phyloP scores from a whole-genome alignment of 2,797 vertebrate species.

The Hypotaenidia okinawae region DNA sequence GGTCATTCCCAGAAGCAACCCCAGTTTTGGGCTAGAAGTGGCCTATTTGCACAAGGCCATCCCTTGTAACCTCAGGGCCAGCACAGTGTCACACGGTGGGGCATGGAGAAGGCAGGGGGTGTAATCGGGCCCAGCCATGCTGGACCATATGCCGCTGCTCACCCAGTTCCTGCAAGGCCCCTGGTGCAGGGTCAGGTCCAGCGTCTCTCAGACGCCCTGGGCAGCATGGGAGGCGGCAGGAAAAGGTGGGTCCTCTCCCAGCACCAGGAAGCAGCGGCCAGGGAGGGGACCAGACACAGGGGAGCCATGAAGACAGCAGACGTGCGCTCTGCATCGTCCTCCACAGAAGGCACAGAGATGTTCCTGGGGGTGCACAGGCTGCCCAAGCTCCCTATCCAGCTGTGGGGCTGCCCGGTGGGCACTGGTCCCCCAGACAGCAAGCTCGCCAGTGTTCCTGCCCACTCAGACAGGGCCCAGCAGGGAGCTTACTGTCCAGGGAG shows the following conservation, averaged over 20 bases:
- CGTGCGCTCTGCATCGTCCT: neutral
- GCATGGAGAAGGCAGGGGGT: neutral
- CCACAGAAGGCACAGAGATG: neutral
- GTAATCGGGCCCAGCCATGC: neutral
- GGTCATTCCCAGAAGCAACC: neutral
- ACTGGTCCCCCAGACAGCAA: too few relatives aligned
- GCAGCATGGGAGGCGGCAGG: neutral
- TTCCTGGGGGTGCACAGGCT: neutral
- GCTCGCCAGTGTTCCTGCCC: neutral
- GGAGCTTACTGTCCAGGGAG: neutral
- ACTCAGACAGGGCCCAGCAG: neutral
- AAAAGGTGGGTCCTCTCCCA: slow-evolving; percentile 34
- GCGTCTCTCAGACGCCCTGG: neutral
- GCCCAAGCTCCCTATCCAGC: neutral
- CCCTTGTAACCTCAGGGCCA: accelerated
- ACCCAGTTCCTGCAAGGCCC: neutral
- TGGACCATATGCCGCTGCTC: accelerated
- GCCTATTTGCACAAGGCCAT: neutral
- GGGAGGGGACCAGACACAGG: slow-evolving; percentile 28
- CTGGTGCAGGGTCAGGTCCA: accelerated
- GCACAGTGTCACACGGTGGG: accelerated
- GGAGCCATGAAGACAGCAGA: neutral
- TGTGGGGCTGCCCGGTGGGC: neutral
- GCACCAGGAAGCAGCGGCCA: neutral
- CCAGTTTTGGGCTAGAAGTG: neutral